Percentiles rank a stretch among this genome's conserved stretches.
These are phyloP conservation scores for Masnerella sp. DNA, from an alignment of 2,888 invertebrate genomes.

Conservation along the genomic window DNA sequence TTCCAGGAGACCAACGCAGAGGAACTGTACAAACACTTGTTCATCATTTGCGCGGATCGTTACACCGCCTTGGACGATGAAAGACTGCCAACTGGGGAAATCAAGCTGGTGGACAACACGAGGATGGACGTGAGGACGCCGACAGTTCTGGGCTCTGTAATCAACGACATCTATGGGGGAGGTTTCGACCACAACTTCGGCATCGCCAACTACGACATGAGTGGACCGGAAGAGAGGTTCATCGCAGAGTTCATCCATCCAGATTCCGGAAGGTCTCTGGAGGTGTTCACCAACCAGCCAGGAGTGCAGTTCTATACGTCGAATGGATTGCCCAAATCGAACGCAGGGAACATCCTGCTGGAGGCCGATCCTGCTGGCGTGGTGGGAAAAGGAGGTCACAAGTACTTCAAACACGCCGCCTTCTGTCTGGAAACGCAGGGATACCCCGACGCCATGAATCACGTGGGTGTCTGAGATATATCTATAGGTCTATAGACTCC, in stretches of 20 bases:
- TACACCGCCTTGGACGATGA: conserved; percentile 85
- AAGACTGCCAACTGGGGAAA: conserved; percentile 86
- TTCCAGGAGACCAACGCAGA: conserved; percentile 81
- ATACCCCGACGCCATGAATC: conserved; percentile 94
- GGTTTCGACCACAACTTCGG: conserved; percentile 93
- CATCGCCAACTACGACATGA: conserved; percentile 73
- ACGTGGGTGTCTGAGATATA: conserved; percentile 81
- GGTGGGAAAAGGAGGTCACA: conserved; percentile 84
- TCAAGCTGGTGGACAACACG: conserved; percentile 84
- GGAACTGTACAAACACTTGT: conserved; percentile 83
- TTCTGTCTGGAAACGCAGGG: conserved; percentile 95
- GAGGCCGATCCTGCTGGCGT: conserved; percentile 79
- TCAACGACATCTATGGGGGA: conserved; percentile 83
- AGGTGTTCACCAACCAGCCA: conserved; percentile 91
- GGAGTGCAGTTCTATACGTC: conserved; percentile 95
- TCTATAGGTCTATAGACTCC: no score
- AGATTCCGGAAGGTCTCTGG: conserved; percentile 85
- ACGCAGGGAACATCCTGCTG: conserved; percentile 41
- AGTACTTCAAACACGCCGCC: conserved; percentile 87
- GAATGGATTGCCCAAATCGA: conserved; percentile 82
- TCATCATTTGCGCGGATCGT: conserved; percentile 87
- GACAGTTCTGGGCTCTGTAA: conserved; percentile 82
- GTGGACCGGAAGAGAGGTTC: conserved; percentile 77
- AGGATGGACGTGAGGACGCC: conserved; percentile 86
- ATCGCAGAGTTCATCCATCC: conserved; percentile 85